Conservation (phyloP, 2,113 vertebrate genomes). For the Phrynosoma platyrhinos region DNA sequence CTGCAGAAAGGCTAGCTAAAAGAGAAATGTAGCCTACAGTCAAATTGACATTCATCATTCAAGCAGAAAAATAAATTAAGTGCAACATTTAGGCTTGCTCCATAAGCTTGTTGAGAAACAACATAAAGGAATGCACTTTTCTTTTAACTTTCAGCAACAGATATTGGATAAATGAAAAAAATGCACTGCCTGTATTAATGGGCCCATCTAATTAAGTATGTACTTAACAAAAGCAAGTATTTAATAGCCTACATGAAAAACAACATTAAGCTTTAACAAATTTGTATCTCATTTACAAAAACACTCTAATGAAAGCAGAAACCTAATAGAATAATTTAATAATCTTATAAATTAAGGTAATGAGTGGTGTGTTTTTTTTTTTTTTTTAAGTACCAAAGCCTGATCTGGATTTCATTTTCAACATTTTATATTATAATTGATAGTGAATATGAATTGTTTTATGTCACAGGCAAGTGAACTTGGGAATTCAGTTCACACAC, state of each 20-base stretch:
- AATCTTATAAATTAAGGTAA: slow-evolving; percentile 8
- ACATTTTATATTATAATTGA: background rate
- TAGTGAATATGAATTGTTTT: background rate
- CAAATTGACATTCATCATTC: slow-evolving; percentile 64
- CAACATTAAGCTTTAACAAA: background rate
- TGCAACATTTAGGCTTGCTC: slow-evolving; percentile 63
- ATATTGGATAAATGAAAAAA: slow-evolving; percentile 39
- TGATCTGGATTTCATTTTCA: slow-evolving; percentile 17
- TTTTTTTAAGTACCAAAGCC: background rate
- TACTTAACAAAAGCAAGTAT: slow-evolving; percentile 18
- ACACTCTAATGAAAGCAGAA: background rate
- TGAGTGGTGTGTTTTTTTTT: background rate
- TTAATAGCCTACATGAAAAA: slow-evolving; percentile 32
- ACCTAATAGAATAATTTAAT: slow-evolving; percentile 8
- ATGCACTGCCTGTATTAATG: slow-evolving; percentile 1
- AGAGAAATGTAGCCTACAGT: slow-evolving; percentile 62
- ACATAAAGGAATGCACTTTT: slow-evolving; percentile 51
- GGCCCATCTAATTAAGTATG: slow-evolving; percentile 6
- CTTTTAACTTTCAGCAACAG: slow-evolving; percentile 27
- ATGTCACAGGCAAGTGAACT: background rate
- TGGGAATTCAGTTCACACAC: background rate
- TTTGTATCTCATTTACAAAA: slow-evolving; percentile 36
- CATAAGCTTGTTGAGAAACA: slow-evolving; percentile 41
- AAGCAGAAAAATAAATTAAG: slow-evolving; percentile 76
- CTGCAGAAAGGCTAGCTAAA: slow-evolving; percentile 51